Evolutionary conservation across 1,140 invertebrate genomes (phyloP).

Genomic region (Drosophila kurseongensis): DNA sequence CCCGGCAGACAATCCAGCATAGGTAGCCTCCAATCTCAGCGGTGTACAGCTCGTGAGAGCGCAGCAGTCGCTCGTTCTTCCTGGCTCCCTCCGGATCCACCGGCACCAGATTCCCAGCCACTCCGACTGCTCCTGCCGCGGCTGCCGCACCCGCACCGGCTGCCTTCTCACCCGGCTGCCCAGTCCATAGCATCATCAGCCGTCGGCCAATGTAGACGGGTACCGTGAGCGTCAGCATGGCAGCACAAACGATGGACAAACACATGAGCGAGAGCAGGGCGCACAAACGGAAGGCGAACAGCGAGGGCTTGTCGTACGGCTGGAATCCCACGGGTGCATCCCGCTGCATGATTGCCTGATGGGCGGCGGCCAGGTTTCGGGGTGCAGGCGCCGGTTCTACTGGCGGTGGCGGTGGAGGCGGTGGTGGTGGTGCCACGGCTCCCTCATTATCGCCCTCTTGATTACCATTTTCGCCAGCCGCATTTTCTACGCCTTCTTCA

Average conservation of each 20-base stretch:
- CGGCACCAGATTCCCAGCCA: constrained; percentile 5
- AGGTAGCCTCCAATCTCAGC: constrained; percentile 95
- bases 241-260: constrained; percentile 91
- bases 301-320: constrained; percentile 93
- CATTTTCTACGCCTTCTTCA: constrained; percentile 45
- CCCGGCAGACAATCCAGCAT: constrained; percentile 94
- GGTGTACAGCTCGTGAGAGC: constrained; percentile 98
- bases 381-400: constrained; percentile 82
- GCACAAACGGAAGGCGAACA: constrained; percentile 92
- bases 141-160: constrained; percentile 16
- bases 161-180: constrained; percentile 47
- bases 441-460: constrained; percentile 12
- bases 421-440: constrained; percentile 48
- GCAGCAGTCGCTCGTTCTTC: constrained; percentile 86
- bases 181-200: constrained; percentile 93
- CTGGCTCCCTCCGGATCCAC: constrained; percentile 51
- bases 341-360: constrained; percentile 91
- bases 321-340: constrained; percentile 93
- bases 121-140: constrained; percentile 14
- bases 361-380: constrained; percentile 90
- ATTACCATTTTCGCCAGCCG: constrained; percentile 19
- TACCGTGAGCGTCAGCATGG: constrained; percentile 87
- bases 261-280: constrained; percentile 93
- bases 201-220: constrained; percentile 95
- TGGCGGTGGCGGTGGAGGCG: constrained; percentile 74